Conservation (phyloP, 2,888 invertebrate species). For the Orchesella flavescens region DNA sequence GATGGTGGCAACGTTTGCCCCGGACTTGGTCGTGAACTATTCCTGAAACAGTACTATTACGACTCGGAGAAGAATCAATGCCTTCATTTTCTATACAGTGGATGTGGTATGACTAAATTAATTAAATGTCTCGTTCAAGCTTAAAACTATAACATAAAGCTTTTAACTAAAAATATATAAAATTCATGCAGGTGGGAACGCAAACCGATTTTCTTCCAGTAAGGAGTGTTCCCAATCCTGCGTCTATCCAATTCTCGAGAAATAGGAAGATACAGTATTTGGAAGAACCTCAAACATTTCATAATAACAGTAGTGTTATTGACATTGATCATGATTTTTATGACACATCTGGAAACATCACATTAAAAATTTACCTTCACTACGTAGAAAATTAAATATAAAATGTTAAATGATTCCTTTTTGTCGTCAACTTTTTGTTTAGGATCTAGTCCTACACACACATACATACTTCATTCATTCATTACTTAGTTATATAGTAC, state of each 20-base stretch:
- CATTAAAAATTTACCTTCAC: background rate
- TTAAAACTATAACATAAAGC: no score
- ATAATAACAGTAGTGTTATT: no score
- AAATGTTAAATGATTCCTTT: background rate
- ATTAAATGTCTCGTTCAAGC: background rate
- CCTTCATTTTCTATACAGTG: slow-evolving; percentile 64
- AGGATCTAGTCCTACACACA: no score
- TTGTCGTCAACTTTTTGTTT: no score
- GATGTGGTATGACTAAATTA: slow-evolving; percentile 57
- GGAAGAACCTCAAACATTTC: no score
- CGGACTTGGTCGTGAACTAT: slow-evolving; percentile 54
- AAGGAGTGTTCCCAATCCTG: slow-evolving; percentile 63
- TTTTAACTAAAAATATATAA: no score
- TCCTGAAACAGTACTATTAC: slow-evolving; percentile 65
- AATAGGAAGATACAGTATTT: no score
- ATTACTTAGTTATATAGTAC: no score
- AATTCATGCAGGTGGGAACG: slow-evolving; percentile 64
- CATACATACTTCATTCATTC: no score
- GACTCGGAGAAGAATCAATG: slow-evolving; percentile 61
- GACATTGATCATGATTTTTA: background rate
- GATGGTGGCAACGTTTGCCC: slow-evolving; percentile 65
- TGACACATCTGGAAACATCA: background rate
- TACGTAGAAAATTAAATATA: background rate
- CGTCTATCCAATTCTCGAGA: background rate
- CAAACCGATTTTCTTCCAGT: slow-evolving; percentile 60